Percentiles rank a stretch among this genome's conserved stretches.
Evolutionary conservation across 2,888 invertebrate genomes (phyloP).

Genomic region (Frankliniella fusca): DNA sequence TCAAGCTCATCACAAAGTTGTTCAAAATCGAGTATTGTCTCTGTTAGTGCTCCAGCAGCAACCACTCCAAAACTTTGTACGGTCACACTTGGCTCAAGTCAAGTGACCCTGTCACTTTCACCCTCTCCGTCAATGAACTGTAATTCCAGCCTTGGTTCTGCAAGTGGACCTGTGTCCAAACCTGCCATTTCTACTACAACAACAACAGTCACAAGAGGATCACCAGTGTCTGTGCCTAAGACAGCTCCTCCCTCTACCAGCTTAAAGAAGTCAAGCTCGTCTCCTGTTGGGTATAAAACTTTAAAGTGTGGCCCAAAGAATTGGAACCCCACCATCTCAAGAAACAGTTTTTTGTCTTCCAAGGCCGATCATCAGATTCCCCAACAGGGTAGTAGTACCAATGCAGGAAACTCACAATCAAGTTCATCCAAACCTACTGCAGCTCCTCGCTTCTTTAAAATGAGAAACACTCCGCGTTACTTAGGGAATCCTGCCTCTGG

Average conservation of each 20-base stretch:
- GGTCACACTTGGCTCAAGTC: background rate
- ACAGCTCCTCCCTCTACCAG: constrained; percentile 13
- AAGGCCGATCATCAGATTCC: constrained; percentile 45
- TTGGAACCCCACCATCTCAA: constrained; percentile 58
- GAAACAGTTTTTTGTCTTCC: constrained; percentile 41
- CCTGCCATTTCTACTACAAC: background rate
- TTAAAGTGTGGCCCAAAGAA: constrained; percentile 56
- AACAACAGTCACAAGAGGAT: constrained; percentile 31
- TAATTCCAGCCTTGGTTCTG: background rate
- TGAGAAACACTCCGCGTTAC: constrained; percentile 54
- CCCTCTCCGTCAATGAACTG: background rate
- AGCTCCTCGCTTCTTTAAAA: constrained; percentile 57
- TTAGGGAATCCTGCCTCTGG: constrained; percentile 57
- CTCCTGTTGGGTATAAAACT: constrained; percentile 55
- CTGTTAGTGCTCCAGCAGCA: background rate
- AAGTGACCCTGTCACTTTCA: background rate
- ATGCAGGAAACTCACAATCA: constrained; percentile 32
- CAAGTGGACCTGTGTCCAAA: background rate
- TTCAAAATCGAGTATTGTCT: background rate
- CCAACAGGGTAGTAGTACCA: constrained; percentile 33
- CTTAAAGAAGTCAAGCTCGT: constrained; percentile 34
- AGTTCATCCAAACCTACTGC: constrained; percentile 47
- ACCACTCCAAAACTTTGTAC: background rate
- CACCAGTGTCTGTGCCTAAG: constrained; percentile 30
- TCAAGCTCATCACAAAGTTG: background rate